Conservation (phyloP, 1,140 invertebrate genomes). For the Chironomus striatipennis region DNA sequence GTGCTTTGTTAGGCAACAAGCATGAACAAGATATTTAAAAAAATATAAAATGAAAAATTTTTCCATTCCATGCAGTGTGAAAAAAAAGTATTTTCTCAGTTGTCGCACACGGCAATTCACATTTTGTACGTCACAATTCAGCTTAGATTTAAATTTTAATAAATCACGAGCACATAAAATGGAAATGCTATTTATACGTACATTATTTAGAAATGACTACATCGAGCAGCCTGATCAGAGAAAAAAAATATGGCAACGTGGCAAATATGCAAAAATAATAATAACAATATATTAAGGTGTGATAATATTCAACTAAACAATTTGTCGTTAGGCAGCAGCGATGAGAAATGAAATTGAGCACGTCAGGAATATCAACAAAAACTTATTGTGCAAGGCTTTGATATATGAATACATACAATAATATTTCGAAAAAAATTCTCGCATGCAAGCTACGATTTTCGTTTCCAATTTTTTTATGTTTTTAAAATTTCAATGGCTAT, state of each 20-base stretch:
- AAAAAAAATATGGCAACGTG: background rate
- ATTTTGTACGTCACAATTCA: background rate
- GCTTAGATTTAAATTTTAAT: conserved; percentile 14
- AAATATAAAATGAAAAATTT: too few species aligned
- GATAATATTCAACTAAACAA: conserved; percentile 4
- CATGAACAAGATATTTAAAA: too few species aligned
- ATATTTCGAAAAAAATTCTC: too few species aligned
- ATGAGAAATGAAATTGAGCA: too few species aligned
- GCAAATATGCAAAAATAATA: background rate
- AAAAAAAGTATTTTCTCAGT: background rate
- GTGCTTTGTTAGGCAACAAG: too few species aligned
- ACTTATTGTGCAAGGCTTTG: too few species aligned
- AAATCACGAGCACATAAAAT: background rate
- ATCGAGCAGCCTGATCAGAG: background rate
- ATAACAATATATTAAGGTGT: background rate
- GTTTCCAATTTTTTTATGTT: too few species aligned
- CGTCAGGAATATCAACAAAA: too few species aligned
- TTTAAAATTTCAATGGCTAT: too few species aligned
- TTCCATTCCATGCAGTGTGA: background rate
- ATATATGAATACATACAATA: too few species aligned
- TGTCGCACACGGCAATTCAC: background rate
- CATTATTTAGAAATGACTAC: background rate
- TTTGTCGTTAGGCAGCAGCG: background rate
- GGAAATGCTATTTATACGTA: background rate
- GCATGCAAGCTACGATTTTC: too few species aligned